These are phyloP conservation scores for Serilophus lunatus DNA, from an alignment of 2,113 vertebrate genomes.

Conservation along the genomic window DNA sequence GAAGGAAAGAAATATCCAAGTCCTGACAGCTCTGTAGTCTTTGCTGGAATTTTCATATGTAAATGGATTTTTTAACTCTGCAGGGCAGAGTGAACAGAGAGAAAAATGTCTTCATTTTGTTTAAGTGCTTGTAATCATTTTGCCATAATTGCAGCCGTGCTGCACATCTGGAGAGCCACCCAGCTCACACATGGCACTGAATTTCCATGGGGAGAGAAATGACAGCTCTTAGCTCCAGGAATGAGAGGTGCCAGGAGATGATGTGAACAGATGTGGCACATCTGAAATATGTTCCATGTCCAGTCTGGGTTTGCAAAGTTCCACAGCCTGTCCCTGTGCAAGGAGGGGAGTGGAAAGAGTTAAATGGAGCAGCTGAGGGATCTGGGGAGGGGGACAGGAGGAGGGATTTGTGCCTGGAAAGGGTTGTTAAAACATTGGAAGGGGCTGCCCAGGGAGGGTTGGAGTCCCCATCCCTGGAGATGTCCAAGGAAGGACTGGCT, in stretches of 20 bases:
- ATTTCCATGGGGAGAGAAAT: neutral
- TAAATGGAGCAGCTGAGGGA: neutral
- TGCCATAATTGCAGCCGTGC: neutral
- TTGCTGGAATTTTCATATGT: neutral
- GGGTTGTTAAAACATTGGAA: neutral
- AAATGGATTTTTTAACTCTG: constrained; percentile 17
- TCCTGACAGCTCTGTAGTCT: neutral
- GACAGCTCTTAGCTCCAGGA: neutral
- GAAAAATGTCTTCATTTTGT: constrained; percentile 46
- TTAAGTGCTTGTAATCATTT: constrained; percentile 13
- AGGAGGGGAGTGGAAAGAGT: rapidly evolving
- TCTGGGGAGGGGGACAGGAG: neutral
- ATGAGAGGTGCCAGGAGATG: neutral
- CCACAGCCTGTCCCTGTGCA: neutral
- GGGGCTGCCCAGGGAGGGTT: neutral
- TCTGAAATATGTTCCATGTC: rapidly evolving
- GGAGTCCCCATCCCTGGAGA: neutral
- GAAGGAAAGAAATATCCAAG: neutral
- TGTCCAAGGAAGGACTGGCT: neutral
- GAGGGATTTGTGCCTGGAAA: neutral
- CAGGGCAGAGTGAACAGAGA: neutral
- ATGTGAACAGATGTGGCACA: neutral
- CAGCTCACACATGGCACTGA: neutral
- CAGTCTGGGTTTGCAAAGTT: neutral
- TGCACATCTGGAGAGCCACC: constrained; percentile 17